These are phyloP conservation scores for Phataginus tetradactyla DNA, from an alignment of 2,797 vertebrate genomes.

Conservation along the genomic window DNA sequence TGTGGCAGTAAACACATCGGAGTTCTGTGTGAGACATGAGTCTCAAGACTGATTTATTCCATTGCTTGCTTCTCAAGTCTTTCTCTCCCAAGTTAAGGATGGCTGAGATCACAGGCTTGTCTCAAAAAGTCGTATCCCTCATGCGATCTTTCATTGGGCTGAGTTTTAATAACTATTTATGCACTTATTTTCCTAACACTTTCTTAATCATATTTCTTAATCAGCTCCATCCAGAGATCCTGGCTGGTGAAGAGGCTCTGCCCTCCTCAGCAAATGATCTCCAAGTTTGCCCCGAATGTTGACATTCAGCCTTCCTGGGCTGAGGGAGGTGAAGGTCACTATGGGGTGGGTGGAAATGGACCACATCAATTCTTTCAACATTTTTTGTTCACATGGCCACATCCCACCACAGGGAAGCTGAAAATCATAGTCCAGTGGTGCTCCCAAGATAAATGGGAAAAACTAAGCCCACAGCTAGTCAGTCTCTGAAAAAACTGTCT, in stretches of 20 bases:
- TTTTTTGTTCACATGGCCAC: neutral
- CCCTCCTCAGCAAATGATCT: neutral
- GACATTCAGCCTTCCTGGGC: neutral
- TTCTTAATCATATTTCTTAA: neutral
- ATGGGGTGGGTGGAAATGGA: neutral
- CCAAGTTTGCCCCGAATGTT: neutral
- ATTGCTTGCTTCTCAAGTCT: neutral
- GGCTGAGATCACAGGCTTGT: neutral
- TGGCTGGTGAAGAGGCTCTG: no score
- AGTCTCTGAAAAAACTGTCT: neutral
- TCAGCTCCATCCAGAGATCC: neutral
- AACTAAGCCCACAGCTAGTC: no score
- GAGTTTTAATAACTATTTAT: neutral
- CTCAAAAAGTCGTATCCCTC: neutral
- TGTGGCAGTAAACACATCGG: neutral
- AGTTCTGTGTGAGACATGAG: accelerated
- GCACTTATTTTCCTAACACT: neutral
- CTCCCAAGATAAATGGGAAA: neutral
- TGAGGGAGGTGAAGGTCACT: neutral
- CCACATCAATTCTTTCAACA: no score
- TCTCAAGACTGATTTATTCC: neutral
- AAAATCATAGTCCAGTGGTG: neutral
- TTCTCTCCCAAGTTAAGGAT: neutral
- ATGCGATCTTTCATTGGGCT: no score
- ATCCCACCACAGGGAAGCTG: neutral